phyloP scores from a whole-genome alignment of 1,140 invertebrate genomes.

The Planococcus citri region DNA sequence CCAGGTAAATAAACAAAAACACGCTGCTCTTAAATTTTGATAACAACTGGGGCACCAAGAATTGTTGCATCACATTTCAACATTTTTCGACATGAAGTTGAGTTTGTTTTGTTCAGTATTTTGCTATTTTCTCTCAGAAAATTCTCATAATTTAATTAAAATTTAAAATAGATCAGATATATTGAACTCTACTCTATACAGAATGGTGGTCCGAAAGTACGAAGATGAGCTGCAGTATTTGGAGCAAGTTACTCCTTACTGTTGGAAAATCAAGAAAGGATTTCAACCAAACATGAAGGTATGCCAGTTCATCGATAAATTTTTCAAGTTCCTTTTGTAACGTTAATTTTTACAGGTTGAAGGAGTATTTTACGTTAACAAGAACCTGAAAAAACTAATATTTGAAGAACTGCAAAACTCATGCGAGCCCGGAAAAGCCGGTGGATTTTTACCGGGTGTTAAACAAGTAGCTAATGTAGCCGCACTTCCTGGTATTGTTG shows the following conservation, averaged over 20 bases:
- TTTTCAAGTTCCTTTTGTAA: constrained; percentile 18
- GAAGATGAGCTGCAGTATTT: constrained; percentile 89
- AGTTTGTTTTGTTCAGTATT: too few relatives aligned
- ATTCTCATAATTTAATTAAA: too few relatives aligned
- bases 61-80: too few relatives aligned
- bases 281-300: constrained; percentile 99
- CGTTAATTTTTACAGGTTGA: constrained; percentile 57
- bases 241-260: constrained; percentile 70
- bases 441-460: constrained; percentile 95
- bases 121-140: too few relatives aligned
- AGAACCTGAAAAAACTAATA: constrained; percentile 86
- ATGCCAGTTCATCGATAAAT: constrained; percentile 27
- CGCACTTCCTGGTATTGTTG: constrained; percentile 94
- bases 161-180: too few relatives aligned
- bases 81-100: too few relatives aligned
- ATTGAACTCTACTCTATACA: too few relatives aligned
- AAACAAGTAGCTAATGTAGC: constrained; percentile 99
- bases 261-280: constrained; percentile 95
- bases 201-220: constrained; percentile 81
- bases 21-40: too few relatives aligned
- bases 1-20: too few relatives aligned
- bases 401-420: constrained; percentile 90
- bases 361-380: constrained; percentile 96
- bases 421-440: constrained; percentile 71
- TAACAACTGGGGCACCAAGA: too few relatives aligned